phyloP scores from a whole-genome alignment of 2,113 vertebrate genomes.

The Leucosticte australis region DNA sequence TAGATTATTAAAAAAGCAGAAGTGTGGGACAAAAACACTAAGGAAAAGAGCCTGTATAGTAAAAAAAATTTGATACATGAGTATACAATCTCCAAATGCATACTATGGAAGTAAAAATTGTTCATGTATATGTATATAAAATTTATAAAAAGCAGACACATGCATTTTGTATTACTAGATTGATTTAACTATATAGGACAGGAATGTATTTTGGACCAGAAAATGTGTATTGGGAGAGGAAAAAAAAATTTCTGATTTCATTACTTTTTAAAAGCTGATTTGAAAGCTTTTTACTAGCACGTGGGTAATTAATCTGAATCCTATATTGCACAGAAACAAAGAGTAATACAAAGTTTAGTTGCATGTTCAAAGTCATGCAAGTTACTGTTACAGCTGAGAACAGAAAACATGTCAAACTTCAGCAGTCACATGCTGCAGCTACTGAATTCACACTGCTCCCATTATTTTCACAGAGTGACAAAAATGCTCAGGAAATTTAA shows the following conservation, averaged over 20 bases:
- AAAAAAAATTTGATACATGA: neutral
- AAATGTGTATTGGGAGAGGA: neutral
- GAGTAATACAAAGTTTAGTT: neutral
- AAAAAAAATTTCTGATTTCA: neutral
- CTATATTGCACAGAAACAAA: neutral
- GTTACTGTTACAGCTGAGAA: neutral
- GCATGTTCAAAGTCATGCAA: neutral
- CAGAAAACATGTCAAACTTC: neutral
- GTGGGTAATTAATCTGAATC: neutral
- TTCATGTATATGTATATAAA: neutral
- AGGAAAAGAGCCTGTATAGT: neutral
- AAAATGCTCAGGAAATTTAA: neutral
- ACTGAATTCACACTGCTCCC: neutral
- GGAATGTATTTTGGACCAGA: neutral
- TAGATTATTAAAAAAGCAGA: neutral
- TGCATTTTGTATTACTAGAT: neutral
- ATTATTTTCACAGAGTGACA: neutral
- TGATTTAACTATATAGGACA: neutral
- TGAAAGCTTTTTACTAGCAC: neutral
- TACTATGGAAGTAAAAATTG: neutral
- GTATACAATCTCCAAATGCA: neutral
- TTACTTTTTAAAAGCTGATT: neutral
- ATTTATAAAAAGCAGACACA: neutral
- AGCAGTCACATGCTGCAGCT: neutral
- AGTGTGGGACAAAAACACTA: neutral